These are phyloP conservation scores for Drosophila leontia DNA, from an alignment of 1,140 invertebrate species.

Conservation along the genomic window DNA sequence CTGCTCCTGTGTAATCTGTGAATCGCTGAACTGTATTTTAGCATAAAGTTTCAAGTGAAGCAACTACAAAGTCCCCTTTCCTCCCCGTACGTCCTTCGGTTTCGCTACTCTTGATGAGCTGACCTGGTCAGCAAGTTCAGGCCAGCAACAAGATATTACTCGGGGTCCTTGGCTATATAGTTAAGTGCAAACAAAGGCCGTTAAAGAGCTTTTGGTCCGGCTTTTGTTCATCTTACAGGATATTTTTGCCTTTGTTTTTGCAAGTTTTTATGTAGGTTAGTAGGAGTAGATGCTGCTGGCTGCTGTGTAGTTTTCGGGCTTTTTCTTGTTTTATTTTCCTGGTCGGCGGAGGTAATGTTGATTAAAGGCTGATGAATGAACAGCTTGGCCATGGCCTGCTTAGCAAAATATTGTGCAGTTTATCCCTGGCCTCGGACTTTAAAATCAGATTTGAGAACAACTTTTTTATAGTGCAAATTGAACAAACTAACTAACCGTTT, in stretches of 20 bases:
- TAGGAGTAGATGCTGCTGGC: constrained; percentile 2
- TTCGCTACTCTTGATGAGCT: constrained; percentile 33
- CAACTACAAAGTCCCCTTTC: constrained; percentile 21
- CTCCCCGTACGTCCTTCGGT: neutral
- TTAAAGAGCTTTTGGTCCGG: constrained; percentile 51
- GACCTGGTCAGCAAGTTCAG: constrained; percentile 58
- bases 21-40: constrained; percentile 80
- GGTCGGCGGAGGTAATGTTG: constrained; percentile 48
- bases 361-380: constrained; percentile 64
- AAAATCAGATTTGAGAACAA: constrained; percentile 5
- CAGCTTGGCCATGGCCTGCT: constrained; percentile 50
- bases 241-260: constrained; percentile 36
- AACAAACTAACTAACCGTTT: neutral
- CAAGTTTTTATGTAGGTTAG: constrained; percentile 55
- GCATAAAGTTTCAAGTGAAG: constrained; percentile 77
- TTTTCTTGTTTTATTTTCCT: constrained; percentile 31
- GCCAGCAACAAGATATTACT: constrained; percentile 46
- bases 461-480: constrained; percentile 15
- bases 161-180: constrained; percentile 42
- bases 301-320: constrained; percentile 31
- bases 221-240: constrained; percentile 64
- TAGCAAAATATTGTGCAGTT: constrained; percentile 25
- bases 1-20: constrained; percentile 59
- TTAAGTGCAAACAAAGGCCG: constrained; percentile 68
- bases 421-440: constrained; percentile 8